Percentiles rank a stretch among this genome's conserved stretches.
phyloP scores from a whole-genome alignment of 2,888 invertebrate species.

The Blera fallax region DNA sequence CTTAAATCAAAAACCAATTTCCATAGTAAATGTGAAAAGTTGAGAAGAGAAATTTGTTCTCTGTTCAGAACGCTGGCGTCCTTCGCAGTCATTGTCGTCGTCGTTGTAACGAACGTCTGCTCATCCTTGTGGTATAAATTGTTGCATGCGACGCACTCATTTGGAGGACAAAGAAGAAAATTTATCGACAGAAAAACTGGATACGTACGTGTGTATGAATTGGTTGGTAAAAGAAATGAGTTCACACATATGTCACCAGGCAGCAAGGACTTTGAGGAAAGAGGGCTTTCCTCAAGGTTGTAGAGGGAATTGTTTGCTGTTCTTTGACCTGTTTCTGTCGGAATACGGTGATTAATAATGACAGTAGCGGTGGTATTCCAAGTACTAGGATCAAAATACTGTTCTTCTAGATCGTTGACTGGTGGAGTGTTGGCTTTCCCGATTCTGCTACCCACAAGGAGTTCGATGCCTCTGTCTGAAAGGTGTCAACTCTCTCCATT shows the following conservation, averaged over 20 bases:
- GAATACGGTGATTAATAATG: neutral
- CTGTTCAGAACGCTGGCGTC: neutral
- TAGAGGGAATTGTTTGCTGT: neutral
- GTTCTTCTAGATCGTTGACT: too few relatives aligned
- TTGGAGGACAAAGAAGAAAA: constrained; percentile 9
- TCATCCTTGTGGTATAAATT: constrained; percentile 22
- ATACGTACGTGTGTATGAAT: neutral
- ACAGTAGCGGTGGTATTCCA: too few relatives aligned
- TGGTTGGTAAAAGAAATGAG: neutral
- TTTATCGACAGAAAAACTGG: neutral
- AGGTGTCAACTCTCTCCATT: too few relatives aligned
- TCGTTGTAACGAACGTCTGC: neutral
- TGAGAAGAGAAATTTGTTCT: constrained; percentile 18
- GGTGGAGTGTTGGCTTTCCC: too few relatives aligned
- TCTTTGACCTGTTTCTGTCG: neutral
- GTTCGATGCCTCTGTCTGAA: too few relatives aligned
- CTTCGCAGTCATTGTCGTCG: neutral
- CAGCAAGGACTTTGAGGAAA: neutral
- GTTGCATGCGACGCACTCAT: constrained; percentile 44
- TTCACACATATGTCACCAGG: neutral
- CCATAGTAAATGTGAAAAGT: constrained; percentile 52
- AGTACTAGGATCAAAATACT: too few relatives aligned
- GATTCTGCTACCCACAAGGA: too few relatives aligned
- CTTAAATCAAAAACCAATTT: constrained; percentile 57
- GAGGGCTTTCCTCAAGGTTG: neutral